Evolutionary conservation across 2,113 vertebrate species (phyloP).

Genomic region (Rutilus rutilus): DNA sequence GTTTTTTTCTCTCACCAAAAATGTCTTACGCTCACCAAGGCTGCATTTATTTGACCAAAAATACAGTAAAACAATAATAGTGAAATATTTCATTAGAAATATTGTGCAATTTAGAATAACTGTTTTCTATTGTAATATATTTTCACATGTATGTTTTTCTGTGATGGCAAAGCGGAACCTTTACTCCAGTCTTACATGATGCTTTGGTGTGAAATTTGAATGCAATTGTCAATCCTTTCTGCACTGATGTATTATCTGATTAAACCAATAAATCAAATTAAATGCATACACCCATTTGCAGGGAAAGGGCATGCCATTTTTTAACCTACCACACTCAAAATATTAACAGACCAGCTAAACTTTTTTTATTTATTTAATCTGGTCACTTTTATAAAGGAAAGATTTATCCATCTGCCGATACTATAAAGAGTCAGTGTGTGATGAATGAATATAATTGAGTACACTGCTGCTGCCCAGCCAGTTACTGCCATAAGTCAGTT

Average conservation of each 20-base stretch:
- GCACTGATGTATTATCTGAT: not conserved
- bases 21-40: not conserved
- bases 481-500: slow-evolving; percentile 6
- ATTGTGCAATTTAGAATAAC: not conserved
- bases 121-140: not conserved
- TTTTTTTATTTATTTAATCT: not conserved
- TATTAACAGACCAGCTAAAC: not conserved
- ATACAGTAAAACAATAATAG: not conserved
- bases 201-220: not conserved
- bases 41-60: not conserved
- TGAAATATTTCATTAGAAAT: not conserved
- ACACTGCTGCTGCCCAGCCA: slow-evolving; percentile 4
- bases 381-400: not conserved
- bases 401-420: slow-evolving; percentile 4
- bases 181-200: not conserved
- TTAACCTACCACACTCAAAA: not conserved
- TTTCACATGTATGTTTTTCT: not conserved
- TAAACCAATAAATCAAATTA: not conserved
- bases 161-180: not conserved
- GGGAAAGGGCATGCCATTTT: not conserved
- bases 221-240: not conserved
- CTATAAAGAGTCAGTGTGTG: not conserved
- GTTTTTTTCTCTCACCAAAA: too few species aligned
- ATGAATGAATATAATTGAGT: not conserved
- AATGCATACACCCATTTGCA: not conserved